phyloP scores from a whole-genome alignment of 2,888 invertebrate species.

The Drosophila paranaensis region DNA sequence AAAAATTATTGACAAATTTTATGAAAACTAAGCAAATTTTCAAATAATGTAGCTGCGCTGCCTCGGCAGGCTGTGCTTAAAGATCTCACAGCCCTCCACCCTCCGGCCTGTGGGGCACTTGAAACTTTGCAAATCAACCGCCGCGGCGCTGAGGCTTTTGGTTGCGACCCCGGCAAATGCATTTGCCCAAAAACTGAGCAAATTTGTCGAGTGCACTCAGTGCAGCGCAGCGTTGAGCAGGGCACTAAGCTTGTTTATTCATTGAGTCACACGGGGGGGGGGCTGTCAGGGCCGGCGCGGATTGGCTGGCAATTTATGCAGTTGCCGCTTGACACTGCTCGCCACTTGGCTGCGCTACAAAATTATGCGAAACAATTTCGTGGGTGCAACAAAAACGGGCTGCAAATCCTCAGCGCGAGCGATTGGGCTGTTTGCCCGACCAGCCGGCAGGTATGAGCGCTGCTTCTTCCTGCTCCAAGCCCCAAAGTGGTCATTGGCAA shows the following conservation, averaged over 20 bases:
- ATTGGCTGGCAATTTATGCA: constrained; percentile 53
- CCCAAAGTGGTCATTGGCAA: constrained; percentile 47
- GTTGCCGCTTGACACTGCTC: constrained; percentile 69
- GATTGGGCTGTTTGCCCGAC: constrained; percentile 11
- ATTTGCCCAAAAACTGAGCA: constrained; percentile 65
- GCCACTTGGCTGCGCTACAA: constrained; percentile 69
- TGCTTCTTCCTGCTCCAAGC: constrained; percentile 3
- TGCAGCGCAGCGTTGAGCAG: constrained; percentile 46
- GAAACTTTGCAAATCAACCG: constrained; percentile 61
- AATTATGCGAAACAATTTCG: constrained; percentile 75
- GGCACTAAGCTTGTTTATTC: constrained; percentile 66
- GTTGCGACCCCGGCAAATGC: constrained; percentile 29
- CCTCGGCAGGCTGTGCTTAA: not conserved
- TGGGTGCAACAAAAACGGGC: constrained; percentile 26
- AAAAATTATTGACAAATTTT: constrained; percentile 69
- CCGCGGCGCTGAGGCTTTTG: constrained; percentile 33
- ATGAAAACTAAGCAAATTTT: constrained; percentile 60
- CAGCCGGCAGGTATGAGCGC: constrained; percentile 37
- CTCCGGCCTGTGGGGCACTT: constrained; percentile 25
- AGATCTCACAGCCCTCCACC: too few species aligned
- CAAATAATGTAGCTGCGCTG: constrained; percentile 28
- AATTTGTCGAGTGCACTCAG: constrained; percentile 71
- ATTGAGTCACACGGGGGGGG: constrained; percentile 14
- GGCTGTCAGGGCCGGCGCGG: not conserved
- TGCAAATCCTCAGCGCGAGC: constrained; percentile 16